A percentile compares a stretch with the other conserved stretches of the same genome.
Conservation (phyloP, 2,888 invertebrate species). For the Sialis fuliginosa region DNA sequence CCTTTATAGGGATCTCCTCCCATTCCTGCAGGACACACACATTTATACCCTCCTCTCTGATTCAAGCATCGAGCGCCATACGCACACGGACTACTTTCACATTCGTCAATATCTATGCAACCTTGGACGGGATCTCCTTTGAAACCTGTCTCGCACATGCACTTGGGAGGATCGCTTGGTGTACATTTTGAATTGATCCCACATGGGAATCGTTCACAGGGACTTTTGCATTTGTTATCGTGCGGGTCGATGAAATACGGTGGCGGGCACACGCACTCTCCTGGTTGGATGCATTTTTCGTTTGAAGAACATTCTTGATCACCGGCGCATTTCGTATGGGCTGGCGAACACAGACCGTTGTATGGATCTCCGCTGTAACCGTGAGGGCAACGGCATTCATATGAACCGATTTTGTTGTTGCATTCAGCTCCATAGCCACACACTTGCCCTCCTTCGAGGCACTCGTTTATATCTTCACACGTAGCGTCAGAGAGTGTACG, state of each 20-base stretch:
- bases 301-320: constrained; percentile 72
- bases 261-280: constrained; percentile 79
- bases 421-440: constrained; percentile 83
- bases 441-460: constrained; percentile 50
- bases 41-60: constrained; percentile 69
- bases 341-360: constrained; percentile 64
- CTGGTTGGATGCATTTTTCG: constrained; percentile 82
- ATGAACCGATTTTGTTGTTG: constrained; percentile 59
- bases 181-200: constrained; percentile 83
- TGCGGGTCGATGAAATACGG: constrained; percentile 72
- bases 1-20: constrained; percentile 71
- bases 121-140: constrained; percentile 74
- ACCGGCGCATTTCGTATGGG: constrained; percentile 63
- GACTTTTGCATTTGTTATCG: constrained; percentile 77
- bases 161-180: constrained; percentile 74
- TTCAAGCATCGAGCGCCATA: constrained; percentile 81
- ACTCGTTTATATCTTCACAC: constrained; percentile 77
- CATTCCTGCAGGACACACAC: constrained; percentile 68
- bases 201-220: constrained; percentile 78
- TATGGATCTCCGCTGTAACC: constrained; percentile 71
- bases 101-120: constrained; percentile 75
- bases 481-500: constrained; percentile 57
- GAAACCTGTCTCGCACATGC: constrained; percentile 73
- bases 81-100: constrained; percentile 65
- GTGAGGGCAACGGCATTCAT: constrained; percentile 61